Evolutionary conservation across 2,113 vertebrate species (phyloP).

Genomic region (Saccopteryx leptura): DNA sequence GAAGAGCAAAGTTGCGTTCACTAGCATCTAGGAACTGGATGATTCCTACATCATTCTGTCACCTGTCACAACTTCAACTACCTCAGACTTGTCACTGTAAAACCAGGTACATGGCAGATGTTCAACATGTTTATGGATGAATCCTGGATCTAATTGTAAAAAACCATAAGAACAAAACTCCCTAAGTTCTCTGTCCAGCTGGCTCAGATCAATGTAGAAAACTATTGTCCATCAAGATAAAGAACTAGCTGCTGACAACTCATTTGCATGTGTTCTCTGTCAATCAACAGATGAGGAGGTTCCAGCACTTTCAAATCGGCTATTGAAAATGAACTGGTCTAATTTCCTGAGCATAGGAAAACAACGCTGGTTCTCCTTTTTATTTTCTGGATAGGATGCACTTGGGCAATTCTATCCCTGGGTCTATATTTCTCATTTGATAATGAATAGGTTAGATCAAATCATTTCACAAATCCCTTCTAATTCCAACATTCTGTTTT

Average conservation of each 20-base stretch:
- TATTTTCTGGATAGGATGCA: neutral
- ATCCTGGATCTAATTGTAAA: neutral
- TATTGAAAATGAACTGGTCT: neutral
- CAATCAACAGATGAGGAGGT: slow-evolving; percentile 15
- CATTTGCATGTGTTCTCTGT: slow-evolving; percentile 48
- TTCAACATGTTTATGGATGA: neutral
- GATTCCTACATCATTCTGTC: neutral
- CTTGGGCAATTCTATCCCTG: slow-evolving; percentile 1
- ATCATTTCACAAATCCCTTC: slow-evolving; percentile 21
- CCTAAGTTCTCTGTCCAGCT: neutral
- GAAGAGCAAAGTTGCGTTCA: neutral
- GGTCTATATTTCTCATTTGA: slow-evolving; percentile 28
- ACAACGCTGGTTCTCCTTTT: neutral
- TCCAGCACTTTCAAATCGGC: neutral
- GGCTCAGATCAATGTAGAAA: neutral
- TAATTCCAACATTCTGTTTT: slow-evolving; percentile 1
- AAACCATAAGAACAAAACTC: neutral
- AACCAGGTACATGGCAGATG: neutral
- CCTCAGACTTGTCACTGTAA: neutral
- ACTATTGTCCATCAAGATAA: neutral
- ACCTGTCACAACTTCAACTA: neutral
- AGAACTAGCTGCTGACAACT: slow-evolving; percentile 34
- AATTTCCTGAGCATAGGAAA: neutral
- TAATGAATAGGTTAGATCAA: neutral
- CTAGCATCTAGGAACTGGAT: neutral